Evolutionary conservation across 1,140 invertebrate species (phyloP), one percentile per base, ranked within the genome.

Genomic region (Aphelinus certus): DNA sequence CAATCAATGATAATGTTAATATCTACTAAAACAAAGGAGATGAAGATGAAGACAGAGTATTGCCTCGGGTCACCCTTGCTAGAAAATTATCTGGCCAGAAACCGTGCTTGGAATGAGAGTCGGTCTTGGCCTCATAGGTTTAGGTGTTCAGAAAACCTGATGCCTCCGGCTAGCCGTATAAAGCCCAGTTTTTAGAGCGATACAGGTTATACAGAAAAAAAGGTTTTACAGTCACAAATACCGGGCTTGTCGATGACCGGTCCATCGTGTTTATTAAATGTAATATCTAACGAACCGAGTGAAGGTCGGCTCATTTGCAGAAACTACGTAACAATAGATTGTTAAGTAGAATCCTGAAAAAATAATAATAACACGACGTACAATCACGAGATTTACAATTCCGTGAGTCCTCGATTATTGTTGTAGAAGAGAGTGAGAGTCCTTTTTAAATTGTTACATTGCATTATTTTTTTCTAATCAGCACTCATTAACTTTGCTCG

Each of bases 311-410:
- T 71, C 10, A 62, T 45, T 62, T 55, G 51, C 42, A 45, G 51
- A 76, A 7, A 71, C 42, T 75, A 58, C 48, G 55, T 70, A 45
- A 64, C 51, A 75, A 70, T 75, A 69, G 73, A 70, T 64, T 65
- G 67, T 70, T 70, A 70, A 75, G 48, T 65, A 75, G 63, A 3
- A 70, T 75, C 61, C 65, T 55, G 3, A 65, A 65, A 71, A 67
- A 63, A 57, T 46, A 26, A 64, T 48, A 53, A 62, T 56, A 48
- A 75, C 46, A 75, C 61, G 67, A 66, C 58, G 61, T 65, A 75
- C 62, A 71, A 71, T 75, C 73, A 71, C 56, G 53, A 56, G 60
- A 74, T 68, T 69, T 65, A 49, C 55, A 47, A 46, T 75, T 70
- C 53, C 58, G 66, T 75, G 68, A 71, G n/a, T 64, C 26, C 10